Evolutionary conservation across 2,113 vertebrate species (phyloP), one percentile per base, ranked within the genome.

Genomic region (Polyodon spathula): DNA sequence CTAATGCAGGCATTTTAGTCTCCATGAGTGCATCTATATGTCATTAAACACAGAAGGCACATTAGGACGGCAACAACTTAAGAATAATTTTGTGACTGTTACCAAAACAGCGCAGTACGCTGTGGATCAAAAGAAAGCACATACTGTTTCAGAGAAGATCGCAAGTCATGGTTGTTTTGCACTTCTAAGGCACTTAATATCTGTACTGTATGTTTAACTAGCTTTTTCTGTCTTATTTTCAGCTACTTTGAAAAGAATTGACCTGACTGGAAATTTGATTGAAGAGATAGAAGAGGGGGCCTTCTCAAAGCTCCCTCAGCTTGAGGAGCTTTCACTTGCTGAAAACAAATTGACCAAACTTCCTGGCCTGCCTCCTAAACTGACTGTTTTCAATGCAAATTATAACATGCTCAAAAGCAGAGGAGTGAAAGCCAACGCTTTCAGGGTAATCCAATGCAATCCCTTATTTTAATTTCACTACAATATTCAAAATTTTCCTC

Each of bases 201-300:
- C 27, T 27, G 27, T 27, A 27, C 27, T 27, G 27, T 27, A 6
- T 56, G 27, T 27, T 27, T 27, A 27, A 27, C 27, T 27, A 27
- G 27, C 27, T 42, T 43, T 15, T 6, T 58, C 4, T 17, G 9
- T 53, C 59, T 67, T 74, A 56, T 56, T 76, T 62, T 37, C 86
- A 97, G 96, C 93, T 68, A 95, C 92, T 63, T 77, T 99, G 73
- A 93, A 82, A 83, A 88, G 95, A 84, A 97, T 99, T 37, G 94
- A 99, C 79, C 86, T 99, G 62, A 92, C 92, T 9, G 93, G 93
- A 69, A 99, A 99, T 67, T 44, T 83, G 44, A 97, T 99, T 77
- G 88, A 93, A 61, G 94, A 95, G 72, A 97, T 99, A 72, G 95
- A 99, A 78, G 96, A 98, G 0, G 87, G 86, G 6, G 91, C 93